Conservation (phyloP, 2,113 vertebrate species). For the Laticauda laticaudata region DNA sequence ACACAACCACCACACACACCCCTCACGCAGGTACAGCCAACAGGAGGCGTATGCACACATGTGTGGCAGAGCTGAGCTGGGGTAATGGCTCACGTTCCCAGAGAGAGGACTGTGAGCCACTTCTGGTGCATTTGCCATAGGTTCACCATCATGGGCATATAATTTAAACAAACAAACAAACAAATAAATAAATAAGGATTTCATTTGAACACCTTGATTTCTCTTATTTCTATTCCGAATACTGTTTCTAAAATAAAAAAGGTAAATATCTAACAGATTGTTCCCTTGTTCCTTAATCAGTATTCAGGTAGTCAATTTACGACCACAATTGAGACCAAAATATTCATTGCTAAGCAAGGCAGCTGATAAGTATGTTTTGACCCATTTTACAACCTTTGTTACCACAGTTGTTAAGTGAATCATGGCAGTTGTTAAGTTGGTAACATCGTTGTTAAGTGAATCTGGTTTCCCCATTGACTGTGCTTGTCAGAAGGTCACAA, state of each 20-base stretch:
- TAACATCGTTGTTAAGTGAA: neutral
- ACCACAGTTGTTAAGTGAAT: neutral
- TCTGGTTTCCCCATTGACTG: neutral
- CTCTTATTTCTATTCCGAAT: neutral
- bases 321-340: too few species aligned
- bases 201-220: neutral
- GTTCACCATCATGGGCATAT: too few species aligned
- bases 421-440: neutral
- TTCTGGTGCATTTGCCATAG: too few species aligned
- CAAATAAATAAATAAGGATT: neutral
- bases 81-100: too few species aligned
- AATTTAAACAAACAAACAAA: neutral
- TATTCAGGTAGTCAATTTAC: too few species aligned
- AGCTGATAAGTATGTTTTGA: too few species aligned
- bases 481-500: neutral
- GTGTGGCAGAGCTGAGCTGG: too few species aligned
- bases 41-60: too few species aligned
- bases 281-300: neutral
- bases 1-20: too few species aligned
- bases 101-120: too few species aligned
- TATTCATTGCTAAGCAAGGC: too few species aligned
- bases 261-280: neutral
- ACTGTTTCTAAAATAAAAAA: neutral
- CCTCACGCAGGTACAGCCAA: too few species aligned
- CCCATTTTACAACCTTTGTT: neutral